These are phyloP conservation scores for Lacerta viridis DNA, from an alignment of 2,797 vertebrate species.

Conservation along the genomic window DNA sequence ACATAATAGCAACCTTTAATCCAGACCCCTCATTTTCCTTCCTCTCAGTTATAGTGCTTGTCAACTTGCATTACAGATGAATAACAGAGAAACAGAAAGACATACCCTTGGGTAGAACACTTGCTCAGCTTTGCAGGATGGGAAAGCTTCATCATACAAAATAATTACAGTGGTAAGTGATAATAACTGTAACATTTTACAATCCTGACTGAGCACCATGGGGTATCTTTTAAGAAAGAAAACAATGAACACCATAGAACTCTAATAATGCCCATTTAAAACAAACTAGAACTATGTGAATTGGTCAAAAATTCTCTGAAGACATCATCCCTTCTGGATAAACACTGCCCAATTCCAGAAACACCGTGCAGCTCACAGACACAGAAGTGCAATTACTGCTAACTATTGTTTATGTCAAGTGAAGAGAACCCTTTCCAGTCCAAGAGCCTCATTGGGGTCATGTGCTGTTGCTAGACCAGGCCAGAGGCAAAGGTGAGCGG, in stretches of 20 bases:
- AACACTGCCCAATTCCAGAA: slow-evolving; percentile 20
- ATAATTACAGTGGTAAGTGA: slow-evolving; percentile 38
- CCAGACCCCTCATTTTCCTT: slow-evolving; percentile 41
- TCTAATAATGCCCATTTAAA: not conserved
- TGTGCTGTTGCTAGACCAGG: too few relatives aligned
- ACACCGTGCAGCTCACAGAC: not conserved
- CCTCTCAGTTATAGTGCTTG: slow-evolving; percentile 45
- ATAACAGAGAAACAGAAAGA: slow-evolving; percentile 55
- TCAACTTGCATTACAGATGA: slow-evolving; percentile 59
- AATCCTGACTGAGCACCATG: slow-evolving; percentile 33
- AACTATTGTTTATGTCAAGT: too few relatives aligned
- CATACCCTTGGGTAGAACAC: slow-evolving; percentile 54
- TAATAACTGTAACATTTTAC: slow-evolving; percentile 10
- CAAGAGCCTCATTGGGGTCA: too few relatives aligned
- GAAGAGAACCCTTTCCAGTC: too few relatives aligned
- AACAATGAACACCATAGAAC: slow-evolving; percentile 9
- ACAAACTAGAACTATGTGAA: not conserved
- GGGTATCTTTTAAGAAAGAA: not conserved
- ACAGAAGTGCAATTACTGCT: not conserved
- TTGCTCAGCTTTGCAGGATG: slow-evolving; percentile 28
- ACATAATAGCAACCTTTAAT: slow-evolving; percentile 40
- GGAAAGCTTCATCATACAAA: slow-evolving; percentile 54
- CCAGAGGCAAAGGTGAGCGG: too few relatives aligned
- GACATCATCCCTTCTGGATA: not conserved
- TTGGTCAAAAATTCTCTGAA: not conserved